Conservation (phyloP, 2,888 invertebrate genomes). For the Apomyelois bistriatella region DNA sequence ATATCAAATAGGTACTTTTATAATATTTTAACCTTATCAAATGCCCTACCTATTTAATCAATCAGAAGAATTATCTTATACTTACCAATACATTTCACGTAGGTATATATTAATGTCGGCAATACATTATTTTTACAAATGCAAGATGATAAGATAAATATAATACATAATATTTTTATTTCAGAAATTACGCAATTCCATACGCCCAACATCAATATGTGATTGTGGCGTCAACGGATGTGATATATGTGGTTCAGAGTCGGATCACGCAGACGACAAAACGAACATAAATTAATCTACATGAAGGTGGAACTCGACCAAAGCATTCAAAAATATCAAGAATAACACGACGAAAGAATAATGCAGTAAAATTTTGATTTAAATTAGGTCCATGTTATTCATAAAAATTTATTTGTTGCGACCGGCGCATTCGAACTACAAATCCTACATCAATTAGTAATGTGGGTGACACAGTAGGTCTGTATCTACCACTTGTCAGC, state of each 20-base stretch:
- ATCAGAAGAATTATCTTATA: constrained; percentile 6
- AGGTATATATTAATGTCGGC: too few species aligned
- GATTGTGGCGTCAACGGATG: constrained; percentile 90
- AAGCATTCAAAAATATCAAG: neutral
- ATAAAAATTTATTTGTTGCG: constrained; percentile 45
- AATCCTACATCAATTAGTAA: constrained; percentile 23
- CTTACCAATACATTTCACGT: neutral
- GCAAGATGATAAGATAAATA: constrained; percentile 22
- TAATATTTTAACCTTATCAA: neutral
- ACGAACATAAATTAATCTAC: constrained; percentile 60
- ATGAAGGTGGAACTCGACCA: constrained; percentile 2
- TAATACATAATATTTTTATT: constrained; percentile 36
- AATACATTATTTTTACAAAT: constrained; percentile 10
- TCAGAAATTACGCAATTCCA: constrained; percentile 88
- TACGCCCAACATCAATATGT: constrained; percentile 86
- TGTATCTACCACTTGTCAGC: constrained; percentile 2
- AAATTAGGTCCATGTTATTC: constrained; percentile 49
- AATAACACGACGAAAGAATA: constrained; percentile 12
- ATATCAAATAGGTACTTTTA: neutral
- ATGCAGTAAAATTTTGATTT: constrained; percentile 27
- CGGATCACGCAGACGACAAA: constrained; percentile 67
- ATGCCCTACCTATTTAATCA: neutral
- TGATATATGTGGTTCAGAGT: constrained; percentile 78
- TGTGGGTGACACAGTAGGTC: constrained; percentile 31
- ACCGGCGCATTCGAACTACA: constrained; percentile 58